Evolutionary conservation across 2,888 invertebrate genomes (phyloP).

Genomic region (Cantharis flavilabris): DNA sequence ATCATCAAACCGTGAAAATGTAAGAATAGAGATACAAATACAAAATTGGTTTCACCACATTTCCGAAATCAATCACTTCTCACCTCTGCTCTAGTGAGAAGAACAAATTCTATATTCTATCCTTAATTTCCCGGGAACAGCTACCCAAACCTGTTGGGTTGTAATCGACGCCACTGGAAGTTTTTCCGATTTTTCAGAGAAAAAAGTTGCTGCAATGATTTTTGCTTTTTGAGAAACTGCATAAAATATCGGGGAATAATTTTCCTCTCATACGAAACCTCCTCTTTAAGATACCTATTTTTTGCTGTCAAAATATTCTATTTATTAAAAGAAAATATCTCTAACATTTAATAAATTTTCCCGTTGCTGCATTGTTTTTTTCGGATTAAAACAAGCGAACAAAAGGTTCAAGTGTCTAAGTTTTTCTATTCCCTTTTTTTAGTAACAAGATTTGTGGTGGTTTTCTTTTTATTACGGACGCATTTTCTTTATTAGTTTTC

Average conservation of each 20-base stretch:
- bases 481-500: background rate
- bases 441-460: background rate
- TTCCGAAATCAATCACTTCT: too few species aligned
- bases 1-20: too few species aligned
- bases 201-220: too few species aligned
- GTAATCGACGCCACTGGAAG: too few species aligned
- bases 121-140: too few species aligned
- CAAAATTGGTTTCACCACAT: too few species aligned
- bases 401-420: background rate
- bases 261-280: background rate
- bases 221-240: background rate
- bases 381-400: background rate
- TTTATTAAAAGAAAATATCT: background rate
- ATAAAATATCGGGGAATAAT: background rate
- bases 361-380: background rate
- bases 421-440: background rate
- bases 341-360: background rate
- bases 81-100: too few species aligned
- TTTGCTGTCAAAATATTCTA: background rate
- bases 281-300: background rate
- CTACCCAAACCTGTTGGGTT: too few species aligned
- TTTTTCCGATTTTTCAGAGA: too few species aligned
- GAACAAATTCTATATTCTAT: too few species aligned
- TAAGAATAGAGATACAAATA: too few species aligned
- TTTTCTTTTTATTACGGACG: background rate